Evolutionary conservation across 2,888 invertebrate species (phyloP).

Genomic region (Drosophila koepferae): DNA sequence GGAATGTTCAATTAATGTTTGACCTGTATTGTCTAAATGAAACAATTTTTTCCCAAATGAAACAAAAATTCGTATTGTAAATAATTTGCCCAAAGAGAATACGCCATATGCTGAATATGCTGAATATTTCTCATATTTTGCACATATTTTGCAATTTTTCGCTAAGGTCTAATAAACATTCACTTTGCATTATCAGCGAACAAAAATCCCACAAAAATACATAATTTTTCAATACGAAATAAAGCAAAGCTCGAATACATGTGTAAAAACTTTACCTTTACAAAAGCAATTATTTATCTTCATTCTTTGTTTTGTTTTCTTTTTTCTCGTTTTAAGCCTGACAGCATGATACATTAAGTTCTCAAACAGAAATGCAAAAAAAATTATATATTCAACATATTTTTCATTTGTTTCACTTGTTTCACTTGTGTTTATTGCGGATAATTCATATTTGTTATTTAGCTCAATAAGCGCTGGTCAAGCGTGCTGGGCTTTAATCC

Average conservation of each 20-base stretch:
- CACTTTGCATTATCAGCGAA: not conserved
- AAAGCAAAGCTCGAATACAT: not conserved
- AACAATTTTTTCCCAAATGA: no score
- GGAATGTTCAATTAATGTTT: not conserved
- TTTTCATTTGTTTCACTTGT: conserved; percentile 39
- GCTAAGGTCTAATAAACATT: not conserved
- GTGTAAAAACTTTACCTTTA: conserved; percentile 2
- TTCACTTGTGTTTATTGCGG: conserved; percentile 28
- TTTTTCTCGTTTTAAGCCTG: not conserved
- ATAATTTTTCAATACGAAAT: not conserved
- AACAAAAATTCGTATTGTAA: not conserved
- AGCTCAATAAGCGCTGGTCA: conserved; percentile 45
- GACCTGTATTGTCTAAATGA: no score
- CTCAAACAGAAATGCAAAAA: conserved; percentile 1
- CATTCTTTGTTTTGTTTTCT: not conserved
- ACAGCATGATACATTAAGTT: conserved; percentile 16
- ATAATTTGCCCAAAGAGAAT: not conserved
- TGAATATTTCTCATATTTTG: not conserved
- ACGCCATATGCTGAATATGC: not conserved
- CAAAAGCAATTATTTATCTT: conserved; percentile 3
- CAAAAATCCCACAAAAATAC: not conserved
- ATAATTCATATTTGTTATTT: conserved; percentile 43
- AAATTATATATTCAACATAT: conserved; percentile 20
- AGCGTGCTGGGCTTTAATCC: conserved; percentile 58
- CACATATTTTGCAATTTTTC: not conserved